phyloP scores from a whole-genome alignment of 2,797 vertebrate genomes.

The Geotrypetes seraphini region DNA sequence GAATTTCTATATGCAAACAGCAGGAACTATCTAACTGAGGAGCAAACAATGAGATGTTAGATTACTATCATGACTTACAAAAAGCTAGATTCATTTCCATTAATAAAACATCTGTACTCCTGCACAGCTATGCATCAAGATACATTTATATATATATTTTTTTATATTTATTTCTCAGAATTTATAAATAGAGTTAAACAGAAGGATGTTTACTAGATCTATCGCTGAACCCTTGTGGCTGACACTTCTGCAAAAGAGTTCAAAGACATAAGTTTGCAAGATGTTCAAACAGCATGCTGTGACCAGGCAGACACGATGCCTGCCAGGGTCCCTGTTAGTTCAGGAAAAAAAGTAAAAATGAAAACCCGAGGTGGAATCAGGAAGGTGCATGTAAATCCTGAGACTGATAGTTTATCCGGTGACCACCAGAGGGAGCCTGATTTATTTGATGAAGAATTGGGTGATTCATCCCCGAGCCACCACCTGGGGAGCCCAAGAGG shows the following conservation, averaged over 20 bases:
- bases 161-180: slow-evolving; percentile 58
- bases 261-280: slow-evolving; percentile 10
- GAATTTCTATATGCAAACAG: slow-evolving; percentile 71
- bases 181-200: slow-evolving; percentile 53
- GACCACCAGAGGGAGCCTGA: too few species aligned
- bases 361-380: too few species aligned
- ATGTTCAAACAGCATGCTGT: slow-evolving; percentile 30
- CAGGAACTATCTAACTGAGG: slow-evolving; percentile 55
- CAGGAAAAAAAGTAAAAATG: too few species aligned
- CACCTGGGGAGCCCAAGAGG: too few species aligned
- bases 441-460: too few species aligned
- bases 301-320: too few species aligned
- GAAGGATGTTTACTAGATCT: slow-evolving; percentile 25
- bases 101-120: slow-evolving; percentile 70
- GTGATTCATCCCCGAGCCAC: too few species aligned
- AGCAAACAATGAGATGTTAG: slow-evolving; percentile 66
- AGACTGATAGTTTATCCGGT: too few species aligned
- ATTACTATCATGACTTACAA: slow-evolving; percentile 68
- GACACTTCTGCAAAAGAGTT: slow-evolving; percentile 4
- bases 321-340: too few species aligned
- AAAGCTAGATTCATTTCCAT: slow-evolving; percentile 69
- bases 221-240: slow-evolving; percentile 7
- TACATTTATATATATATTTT: slow-evolving; percentile 68
- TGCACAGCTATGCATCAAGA: slow-evolving; percentile 62
- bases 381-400: too few species aligned